Evolutionary conservation across 2,797 vertebrate genomes (phyloP), one percentile per base, ranked within the genome.

Genomic region (Molossus molossus): DNA sequence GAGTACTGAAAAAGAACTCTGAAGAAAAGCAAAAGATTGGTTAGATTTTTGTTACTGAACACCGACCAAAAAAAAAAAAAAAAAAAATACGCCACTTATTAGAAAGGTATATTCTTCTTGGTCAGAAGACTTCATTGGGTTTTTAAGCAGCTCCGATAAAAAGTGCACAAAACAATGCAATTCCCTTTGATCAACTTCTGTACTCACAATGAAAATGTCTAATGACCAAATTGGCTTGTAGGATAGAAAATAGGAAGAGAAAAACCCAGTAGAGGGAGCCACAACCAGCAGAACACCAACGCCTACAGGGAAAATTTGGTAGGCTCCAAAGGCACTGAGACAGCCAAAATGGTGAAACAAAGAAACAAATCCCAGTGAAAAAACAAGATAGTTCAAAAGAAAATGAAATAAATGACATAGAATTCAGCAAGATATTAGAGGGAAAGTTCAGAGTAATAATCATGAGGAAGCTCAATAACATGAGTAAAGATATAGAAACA

Each of bases 111-210:
- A 48, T 15, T 79, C 77, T n/a, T 48, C 18, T 60, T 13, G 0
- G 33, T 69, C 27, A 73, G 80, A 15, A 65, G 23, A 75, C 6
- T 10, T 86, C 23, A 8, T 4, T 70, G 23, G 6, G 11, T 17
- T 65, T 91, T 86, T 75, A 60, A 83, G 25, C 60, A 94, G n/a
- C 20, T 20, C 62, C 29, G 64, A 62, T 76, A n/a, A 62, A 81
- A 76, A 85, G 33, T 72, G 4, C 37, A 81, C 27, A 33, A 77
- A 90, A n/a, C 17, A 81, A 29, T 60, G 2, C 9, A 50, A 55
- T 11, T 84, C 25, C 6, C 45, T 88, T 73, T 77, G 48, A 94
- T 95, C n/a, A 73, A 45, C 11, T 82, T 94, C 72, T 87, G 6
- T 58, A 29, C 15, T 94, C 25, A 60, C 14, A 8, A 13, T 10